Percentiles rank a stretch among this genome's conserved stretches.
phyloP scores from a whole-genome alignment of 2,113 vertebrate species.

The Callopanchax toddi region DNA sequence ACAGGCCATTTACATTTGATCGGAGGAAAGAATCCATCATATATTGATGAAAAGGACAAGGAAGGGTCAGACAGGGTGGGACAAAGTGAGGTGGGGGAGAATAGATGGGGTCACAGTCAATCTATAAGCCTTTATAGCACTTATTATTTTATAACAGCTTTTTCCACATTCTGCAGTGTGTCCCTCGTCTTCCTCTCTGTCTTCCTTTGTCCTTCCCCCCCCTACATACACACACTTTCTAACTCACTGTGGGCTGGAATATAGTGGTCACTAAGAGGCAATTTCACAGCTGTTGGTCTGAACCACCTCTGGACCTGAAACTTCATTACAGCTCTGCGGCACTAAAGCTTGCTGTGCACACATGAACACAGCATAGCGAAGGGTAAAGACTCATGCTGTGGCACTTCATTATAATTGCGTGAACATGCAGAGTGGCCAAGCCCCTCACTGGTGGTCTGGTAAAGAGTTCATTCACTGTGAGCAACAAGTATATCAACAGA shows the following conservation, averaged over 20 bases:
- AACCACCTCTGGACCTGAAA: slow-evolving; percentile 56
- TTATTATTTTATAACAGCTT: slow-evolving; percentile 10
- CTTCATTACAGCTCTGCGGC: slow-evolving; percentile 39
- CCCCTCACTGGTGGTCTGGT: slow-evolving; percentile 19
- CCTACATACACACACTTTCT: slow-evolving; percentile 16
- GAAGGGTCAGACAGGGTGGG: slow-evolving; percentile 13
- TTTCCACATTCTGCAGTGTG: slow-evolving; percentile 15
- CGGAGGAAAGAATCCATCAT: slow-evolving; percentile 31
- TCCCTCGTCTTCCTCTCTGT: background rate
- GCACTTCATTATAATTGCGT: slow-evolving; percentile 38
- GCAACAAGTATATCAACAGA: slow-evolving; percentile 18
- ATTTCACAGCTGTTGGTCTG: slow-evolving; percentile 68
- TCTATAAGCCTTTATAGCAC: slow-evolving; percentile 7
- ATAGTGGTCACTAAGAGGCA: slow-evolving; percentile 51
- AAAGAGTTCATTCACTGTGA: slow-evolving; percentile 22
- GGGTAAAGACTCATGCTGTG: slow-evolving; percentile 24
- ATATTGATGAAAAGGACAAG: slow-evolving; percentile 23
- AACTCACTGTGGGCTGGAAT: slow-evolving; percentile 14
- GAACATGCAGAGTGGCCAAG: slow-evolving; percentile 18
- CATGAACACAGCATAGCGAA: slow-evolving; percentile 1
- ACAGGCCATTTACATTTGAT: slow-evolving; percentile 36
- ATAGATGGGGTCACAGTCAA: slow-evolving; percentile 6
- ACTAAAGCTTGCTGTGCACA: slow-evolving; percentile 10
- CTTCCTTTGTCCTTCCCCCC: background rate
- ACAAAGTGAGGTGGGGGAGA: slow-evolving; percentile 11